Conservation (phyloP, 2,888 invertebrate species). For the Eupsilia transversa region DNA sequence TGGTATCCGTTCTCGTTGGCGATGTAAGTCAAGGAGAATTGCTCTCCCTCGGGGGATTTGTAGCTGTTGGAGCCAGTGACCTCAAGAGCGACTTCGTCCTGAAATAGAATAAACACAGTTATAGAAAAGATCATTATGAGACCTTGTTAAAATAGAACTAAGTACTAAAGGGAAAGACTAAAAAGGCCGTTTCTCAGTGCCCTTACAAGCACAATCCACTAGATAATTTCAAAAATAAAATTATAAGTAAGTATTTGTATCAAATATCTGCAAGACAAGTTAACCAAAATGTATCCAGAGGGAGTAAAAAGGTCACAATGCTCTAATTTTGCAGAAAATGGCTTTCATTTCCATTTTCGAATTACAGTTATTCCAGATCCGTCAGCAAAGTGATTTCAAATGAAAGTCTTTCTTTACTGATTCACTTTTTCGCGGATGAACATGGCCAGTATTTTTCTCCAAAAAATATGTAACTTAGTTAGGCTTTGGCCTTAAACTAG, state of each 20-base stretch:
- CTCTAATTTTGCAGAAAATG: background rate
- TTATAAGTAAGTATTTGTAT: background rate
- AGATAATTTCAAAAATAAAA: background rate
- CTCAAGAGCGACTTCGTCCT: conserved; percentile 80
- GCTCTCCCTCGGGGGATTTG: conserved; percentile 89
- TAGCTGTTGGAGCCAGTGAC: conserved; percentile 87
- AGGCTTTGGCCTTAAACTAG: background rate
- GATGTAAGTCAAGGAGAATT: conserved; percentile 83
- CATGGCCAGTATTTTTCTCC: no score
- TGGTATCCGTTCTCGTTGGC: conserved; percentile 91
- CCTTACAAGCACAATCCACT: no score
- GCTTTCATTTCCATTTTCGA: background rate
- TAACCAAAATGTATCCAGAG: background rate
- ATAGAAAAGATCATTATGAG: background rate
- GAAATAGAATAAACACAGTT: conserved; percentile 34
- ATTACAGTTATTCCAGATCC: background rate
- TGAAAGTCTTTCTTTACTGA: background rate
- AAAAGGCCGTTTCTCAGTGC: background rate
- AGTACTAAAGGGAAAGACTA: background rate
- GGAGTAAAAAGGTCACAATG: background rate
- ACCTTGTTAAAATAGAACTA: background rate
- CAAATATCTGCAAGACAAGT: background rate
- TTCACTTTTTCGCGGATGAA: no score
- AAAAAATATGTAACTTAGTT: background rate
- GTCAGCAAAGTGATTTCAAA: background rate